Evolutionary conservation across 2,113 vertebrate species (phyloP).

Genomic region (Butorides virescens): DNA sequence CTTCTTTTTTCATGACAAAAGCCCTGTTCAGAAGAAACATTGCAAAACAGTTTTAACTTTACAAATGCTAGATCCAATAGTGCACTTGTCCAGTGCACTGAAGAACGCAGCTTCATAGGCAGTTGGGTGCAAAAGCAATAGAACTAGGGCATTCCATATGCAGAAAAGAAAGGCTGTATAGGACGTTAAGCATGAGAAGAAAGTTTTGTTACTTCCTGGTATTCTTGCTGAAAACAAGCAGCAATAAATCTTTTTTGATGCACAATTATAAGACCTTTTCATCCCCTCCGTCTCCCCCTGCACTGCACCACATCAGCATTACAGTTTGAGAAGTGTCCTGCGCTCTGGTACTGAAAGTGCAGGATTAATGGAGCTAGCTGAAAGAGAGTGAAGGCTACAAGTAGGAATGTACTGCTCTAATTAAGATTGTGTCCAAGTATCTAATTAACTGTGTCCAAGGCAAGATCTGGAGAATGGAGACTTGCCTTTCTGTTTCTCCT

Average conservation of each 20-base stretch:
- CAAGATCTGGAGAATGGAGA: neutral
- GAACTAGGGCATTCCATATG: neutral
- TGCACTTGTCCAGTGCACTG: neutral
- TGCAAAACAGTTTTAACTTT: neutral
- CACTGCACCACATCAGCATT: neutral
- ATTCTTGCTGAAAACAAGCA: neutral
- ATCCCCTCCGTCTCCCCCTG: neutral
- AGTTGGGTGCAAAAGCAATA: neutral
- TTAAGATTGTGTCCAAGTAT: too few relatives aligned
- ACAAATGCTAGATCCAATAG: neutral
- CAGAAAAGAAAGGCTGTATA: neutral
- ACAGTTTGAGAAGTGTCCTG: neutral
- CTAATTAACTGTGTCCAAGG: neutral
- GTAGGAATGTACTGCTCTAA: neutral
- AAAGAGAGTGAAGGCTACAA: neutral
- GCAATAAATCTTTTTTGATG: neutral
- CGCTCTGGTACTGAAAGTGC: neutral
- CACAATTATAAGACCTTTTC: neutral
- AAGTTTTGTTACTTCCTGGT: neutral
- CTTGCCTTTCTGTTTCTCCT: neutral
- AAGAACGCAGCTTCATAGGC: neutral
- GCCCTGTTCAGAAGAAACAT: neutral
- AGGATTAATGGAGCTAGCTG: neutral
- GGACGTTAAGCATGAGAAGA: neutral
- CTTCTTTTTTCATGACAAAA: neutral